A percentile compares a stretch with the other conserved stretches of the same genome.
Evolutionary conservation across 2,888 invertebrate genomes (phyloP).

Genomic region (Metallyticus violacea): DNA sequence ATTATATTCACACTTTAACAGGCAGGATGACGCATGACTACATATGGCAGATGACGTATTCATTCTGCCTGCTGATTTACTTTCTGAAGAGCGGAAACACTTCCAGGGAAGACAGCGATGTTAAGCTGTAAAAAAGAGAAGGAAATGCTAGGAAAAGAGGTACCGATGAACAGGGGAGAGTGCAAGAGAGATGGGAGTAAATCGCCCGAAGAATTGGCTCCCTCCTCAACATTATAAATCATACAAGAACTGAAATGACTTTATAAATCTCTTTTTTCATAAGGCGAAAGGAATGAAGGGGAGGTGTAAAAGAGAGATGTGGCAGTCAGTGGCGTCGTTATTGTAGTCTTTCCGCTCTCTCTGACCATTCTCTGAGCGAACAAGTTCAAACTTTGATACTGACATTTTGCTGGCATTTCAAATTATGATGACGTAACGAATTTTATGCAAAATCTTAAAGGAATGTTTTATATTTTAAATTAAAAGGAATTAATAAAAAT

Average conservation of each 20-base stretch:
- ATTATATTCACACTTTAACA: not conserved
- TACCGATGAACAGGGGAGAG: no score
- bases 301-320: not conserved
- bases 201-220: not conserved
- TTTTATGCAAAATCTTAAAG: no score
- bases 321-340: not conserved
- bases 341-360: not conserved
- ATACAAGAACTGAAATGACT: not conserved
- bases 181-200: not conserved
- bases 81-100: not conserved
- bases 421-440: no score
- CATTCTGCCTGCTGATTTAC: not conserved
- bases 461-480: no score
- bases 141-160: not conserved
- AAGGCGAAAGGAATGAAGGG: not conserved
- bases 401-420: no score
- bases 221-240: constrained; percentile 4
- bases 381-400: not conserved
- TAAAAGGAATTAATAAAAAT: no score
- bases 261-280: not conserved
- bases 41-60: not conserved
- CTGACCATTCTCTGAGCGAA: not conserved
- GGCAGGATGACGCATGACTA: not conserved
- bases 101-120: not conserved
- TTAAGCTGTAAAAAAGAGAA: not conserved